phyloP scores from a whole-genome alignment of 2,888 invertebrate species.

The Baronia brevicornis region DNA sequence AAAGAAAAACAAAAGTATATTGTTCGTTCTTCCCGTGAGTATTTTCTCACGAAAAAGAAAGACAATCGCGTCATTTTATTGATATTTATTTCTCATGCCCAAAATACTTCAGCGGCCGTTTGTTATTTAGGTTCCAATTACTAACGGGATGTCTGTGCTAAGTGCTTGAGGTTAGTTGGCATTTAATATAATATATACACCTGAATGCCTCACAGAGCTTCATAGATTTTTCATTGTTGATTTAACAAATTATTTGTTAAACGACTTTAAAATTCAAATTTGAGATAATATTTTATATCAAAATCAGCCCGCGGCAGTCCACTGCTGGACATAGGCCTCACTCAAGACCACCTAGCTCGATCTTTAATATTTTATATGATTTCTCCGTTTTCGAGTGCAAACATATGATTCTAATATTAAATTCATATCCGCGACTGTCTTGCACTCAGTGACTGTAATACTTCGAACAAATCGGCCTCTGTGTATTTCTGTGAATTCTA shows the following conservation, averaged over 20 bases:
- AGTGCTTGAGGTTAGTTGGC: conserved; percentile 11
- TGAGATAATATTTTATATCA: too few relatives aligned
- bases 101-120: conserved; percentile 53
- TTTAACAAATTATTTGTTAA: too few relatives aligned
- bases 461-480: conserved; percentile 53
- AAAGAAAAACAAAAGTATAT: conserved; percentile 73
- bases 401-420: conserved; percentile 67
- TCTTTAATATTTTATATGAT: too few relatives aligned
- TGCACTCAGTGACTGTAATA: conserved; percentile 46
- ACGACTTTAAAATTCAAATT: too few relatives aligned
- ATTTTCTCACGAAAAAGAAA: conserved; percentile 62
- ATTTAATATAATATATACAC: conserved; percentile 16
- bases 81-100: conserved; percentile 60
- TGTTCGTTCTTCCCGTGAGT: conserved; percentile 53
- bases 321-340: too few relatives aligned
- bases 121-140: conserved; percentile 48
- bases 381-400: too few relatives aligned
- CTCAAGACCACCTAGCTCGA: conserved; percentile 6
- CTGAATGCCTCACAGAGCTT: too few relatives aligned
- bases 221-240: too few relatives aligned
- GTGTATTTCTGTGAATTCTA: conserved; percentile 62
- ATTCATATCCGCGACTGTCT: conserved; percentile 52
- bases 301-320: too few relatives aligned
- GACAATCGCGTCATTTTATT: conserved; percentile 59
- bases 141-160: conserved; percentile 33